phyloP scores from a whole-genome alignment of 2,888 invertebrate species.

The Chloromyia formosa region DNA sequence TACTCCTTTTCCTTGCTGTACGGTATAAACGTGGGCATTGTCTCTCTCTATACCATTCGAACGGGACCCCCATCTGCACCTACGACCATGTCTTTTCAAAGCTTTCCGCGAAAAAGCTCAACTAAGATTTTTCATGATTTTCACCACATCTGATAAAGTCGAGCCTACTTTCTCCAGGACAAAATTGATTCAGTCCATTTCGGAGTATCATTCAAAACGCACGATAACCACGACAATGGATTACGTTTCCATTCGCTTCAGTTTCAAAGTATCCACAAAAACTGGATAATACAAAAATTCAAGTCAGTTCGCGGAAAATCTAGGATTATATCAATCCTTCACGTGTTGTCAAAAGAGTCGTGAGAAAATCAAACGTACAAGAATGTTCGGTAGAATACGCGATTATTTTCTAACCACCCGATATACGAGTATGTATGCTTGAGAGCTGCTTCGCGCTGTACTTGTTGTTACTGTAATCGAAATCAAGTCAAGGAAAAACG shows the following conservation, averaged over 20 bases:
- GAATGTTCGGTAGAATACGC: background rate
- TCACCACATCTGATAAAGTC: constrained; percentile 28
- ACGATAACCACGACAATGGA: constrained; percentile 32
- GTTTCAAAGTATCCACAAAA: constrained; percentile 14
- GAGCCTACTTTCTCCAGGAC: constrained; percentile 39
- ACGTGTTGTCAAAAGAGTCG: background rate
- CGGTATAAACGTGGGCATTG: no score
- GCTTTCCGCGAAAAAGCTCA: constrained; percentile 21
- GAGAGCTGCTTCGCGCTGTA: background rate
- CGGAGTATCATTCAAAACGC: constrained; percentile 40
- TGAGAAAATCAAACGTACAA: background rate
- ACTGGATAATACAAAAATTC: constrained; percentile 22
- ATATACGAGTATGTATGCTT: no score
- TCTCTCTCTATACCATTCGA: no score
- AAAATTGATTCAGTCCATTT: constrained; percentile 46
- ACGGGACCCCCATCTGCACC: no score
- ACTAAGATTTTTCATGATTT: background rate
- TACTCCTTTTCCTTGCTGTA: no score
- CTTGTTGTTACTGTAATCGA: no score
- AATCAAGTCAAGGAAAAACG: constrained; percentile 22
- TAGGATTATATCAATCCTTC: background rate
- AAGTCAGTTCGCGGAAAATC: background rate
- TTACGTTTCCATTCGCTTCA: constrained; percentile 23
- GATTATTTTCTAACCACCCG: background rate
- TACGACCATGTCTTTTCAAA: no score